Conservation (phyloP, 2,888 invertebrate species). For the Chrysolina americana region DNA sequence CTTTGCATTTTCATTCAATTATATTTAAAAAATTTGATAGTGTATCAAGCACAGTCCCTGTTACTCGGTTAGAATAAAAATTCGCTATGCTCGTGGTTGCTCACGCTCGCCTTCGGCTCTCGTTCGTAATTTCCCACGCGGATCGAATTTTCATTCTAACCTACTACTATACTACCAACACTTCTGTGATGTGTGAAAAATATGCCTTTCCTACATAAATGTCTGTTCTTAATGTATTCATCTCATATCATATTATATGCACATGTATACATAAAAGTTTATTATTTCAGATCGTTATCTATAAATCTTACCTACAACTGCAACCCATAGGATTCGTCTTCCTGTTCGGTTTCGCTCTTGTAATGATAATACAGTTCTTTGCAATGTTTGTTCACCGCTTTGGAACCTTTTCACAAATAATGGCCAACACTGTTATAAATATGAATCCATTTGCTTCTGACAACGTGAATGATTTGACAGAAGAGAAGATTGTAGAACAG, state of each 20-base stretch:
- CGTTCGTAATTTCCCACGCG: too few relatives aligned
- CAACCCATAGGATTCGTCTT: constrained; percentile 85
- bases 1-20: too few relatives aligned
- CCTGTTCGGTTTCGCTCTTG: constrained; percentile 79
- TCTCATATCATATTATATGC: constrained; percentile 45
- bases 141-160: too few relatives aligned
- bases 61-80: too few relatives aligned
- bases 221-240: not conserved
- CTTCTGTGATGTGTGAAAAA: not conserved
- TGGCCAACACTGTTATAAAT: constrained; percentile 77
- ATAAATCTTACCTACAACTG: constrained; percentile 75
- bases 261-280: constrained; percentile 68
- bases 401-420: constrained; percentile 81
- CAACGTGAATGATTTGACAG: constrained; percentile 83
- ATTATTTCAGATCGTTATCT: constrained; percentile 71
- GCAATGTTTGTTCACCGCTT: constrained; percentile 85
- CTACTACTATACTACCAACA: too few relatives aligned
- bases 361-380: constrained; percentile 80
- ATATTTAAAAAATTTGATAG: too few relatives aligned
- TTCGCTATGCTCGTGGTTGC: too few relatives aligned
- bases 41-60: too few relatives aligned
- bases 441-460: constrained; percentile 51
- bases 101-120: not conserved
- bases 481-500: constrained; percentile 87
- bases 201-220: too few relatives aligned